Evolutionary conservation across 2,113 vertebrate species (phyloP).

Genomic region (Corythornis cristatus): DNA sequence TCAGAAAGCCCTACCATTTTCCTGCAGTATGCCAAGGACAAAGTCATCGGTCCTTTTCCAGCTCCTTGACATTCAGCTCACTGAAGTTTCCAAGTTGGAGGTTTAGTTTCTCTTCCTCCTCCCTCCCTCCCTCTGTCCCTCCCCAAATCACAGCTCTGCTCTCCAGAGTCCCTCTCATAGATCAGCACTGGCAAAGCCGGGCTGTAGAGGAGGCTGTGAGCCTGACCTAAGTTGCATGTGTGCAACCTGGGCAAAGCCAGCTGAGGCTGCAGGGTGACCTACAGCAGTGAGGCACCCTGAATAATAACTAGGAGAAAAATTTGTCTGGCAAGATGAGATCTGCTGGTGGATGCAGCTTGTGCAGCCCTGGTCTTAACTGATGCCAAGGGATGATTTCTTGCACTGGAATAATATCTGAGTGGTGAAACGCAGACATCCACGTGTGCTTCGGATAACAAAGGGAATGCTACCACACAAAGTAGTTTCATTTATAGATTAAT

Average conservation of each 20-base stretch:
- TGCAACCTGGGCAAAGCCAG: background rate
- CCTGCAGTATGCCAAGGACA: background rate
- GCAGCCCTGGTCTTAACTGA: background rate
- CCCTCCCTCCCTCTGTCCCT: background rate
- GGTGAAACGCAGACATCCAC: background rate
- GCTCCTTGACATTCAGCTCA: conserved; percentile 43
- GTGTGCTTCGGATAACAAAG: background rate
- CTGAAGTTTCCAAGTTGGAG: conserved; percentile 1
- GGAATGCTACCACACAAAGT: background rate
- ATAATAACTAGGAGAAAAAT: background rate
- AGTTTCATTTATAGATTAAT: background rate
- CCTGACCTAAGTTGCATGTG: fast-evolving
- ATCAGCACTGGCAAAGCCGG: fast-evolving
- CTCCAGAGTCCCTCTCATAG: background rate
- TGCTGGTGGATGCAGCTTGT: fast-evolving
- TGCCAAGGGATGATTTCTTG: background rate
- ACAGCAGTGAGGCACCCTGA: fast-evolving
- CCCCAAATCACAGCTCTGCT: background rate
- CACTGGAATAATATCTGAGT: background rate
- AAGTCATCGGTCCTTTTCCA: conserved; percentile 12
- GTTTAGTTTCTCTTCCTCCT: conserved; percentile 30
- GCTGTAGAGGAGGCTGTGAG: background rate
- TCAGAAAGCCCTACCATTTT: background rate
- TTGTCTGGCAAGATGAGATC: background rate
- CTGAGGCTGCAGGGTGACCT: background rate